Conservation (phyloP, 2,888 invertebrate genomes). For the Limnephilus marmoratus region DNA sequence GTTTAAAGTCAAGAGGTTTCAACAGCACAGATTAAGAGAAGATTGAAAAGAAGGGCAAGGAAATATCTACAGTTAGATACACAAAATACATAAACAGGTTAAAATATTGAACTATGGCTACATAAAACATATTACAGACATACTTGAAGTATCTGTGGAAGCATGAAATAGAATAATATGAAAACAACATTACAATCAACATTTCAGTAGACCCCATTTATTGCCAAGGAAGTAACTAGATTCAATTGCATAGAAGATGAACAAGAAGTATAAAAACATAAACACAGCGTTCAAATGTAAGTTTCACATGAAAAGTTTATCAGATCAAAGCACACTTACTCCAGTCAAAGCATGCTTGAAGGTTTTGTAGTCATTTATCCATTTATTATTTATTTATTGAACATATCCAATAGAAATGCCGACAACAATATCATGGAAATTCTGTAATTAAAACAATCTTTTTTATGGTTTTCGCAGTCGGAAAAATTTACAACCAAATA, state of each 20-base stretch:
- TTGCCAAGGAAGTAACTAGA: conserved; percentile 63
- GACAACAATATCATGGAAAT: background rate
- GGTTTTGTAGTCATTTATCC: conserved; percentile 40
- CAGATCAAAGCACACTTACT: conserved; percentile 63
- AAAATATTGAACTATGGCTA: conserved; percentile 62
- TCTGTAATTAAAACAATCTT: background rate
- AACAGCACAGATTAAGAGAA: conserved; percentile 18
- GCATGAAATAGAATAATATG: conserved; percentile 66
- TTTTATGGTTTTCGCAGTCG: background rate
- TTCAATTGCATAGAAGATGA: conserved; percentile 62
- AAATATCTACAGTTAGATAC: conserved; percentile 5
- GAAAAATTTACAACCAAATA: background rate
- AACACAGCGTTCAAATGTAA: conserved; percentile 55
- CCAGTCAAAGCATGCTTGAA: conserved; percentile 60
- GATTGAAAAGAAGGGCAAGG: conserved; percentile 43
- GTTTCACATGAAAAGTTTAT: conserved; percentile 53
- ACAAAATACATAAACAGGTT: background rate
- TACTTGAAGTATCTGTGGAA: conserved; percentile 67
- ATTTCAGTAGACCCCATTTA: conserved; percentile 63
- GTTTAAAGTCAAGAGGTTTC: background rate
- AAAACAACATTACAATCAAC: conserved; percentile 66
- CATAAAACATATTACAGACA: conserved; percentile 66
- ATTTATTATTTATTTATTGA: conserved; percentile 25
- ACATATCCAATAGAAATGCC: conserved; percentile 27
- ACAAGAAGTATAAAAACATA: conserved; percentile 51